These are phyloP conservation scores for Ia io DNA, from an alignment of 2,113 vertebrate genomes.

Conservation along the genomic window DNA sequence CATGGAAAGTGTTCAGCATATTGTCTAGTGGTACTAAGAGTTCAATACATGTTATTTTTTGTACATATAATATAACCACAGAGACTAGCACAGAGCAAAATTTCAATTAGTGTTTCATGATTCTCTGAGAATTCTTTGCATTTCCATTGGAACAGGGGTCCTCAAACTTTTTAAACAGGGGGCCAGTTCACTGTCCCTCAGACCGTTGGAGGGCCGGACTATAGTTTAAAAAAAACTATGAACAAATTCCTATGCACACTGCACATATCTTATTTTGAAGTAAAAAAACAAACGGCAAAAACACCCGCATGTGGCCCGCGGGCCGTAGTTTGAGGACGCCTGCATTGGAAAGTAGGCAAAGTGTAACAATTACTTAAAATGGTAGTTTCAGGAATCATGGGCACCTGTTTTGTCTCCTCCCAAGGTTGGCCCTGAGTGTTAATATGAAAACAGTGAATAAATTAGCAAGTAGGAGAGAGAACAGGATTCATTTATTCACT, in stretches of 20 bases:
- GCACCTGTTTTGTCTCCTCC: constrained; percentile 17
- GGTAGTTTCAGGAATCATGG: background rate
- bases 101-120: background rate
- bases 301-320: too few relatives aligned
- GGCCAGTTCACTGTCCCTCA: too few relatives aligned
- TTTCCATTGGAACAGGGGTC: too few relatives aligned
- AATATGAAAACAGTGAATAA: constrained; percentile 50
- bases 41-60: background rate
- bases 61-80: background rate
- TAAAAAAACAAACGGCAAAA: too few relatives aligned
- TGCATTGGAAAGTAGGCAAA: background rate
- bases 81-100: background rate
- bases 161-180: too few relatives aligned
- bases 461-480: constrained; percentile 24
- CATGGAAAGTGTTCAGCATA: background rate
- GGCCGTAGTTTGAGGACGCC: too few relatives aligned
- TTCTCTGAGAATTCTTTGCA: background rate
- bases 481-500: constrained; percentile 27
- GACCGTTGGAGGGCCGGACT: too few relatives aligned
- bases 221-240: too few relatives aligned
- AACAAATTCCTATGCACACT: too few relatives aligned
- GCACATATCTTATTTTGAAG: too few relatives aligned
- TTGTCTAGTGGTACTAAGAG: background rate
- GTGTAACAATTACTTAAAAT: background rate
- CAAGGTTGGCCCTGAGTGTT: background rate